Evolutionary conservation across 1,140 invertebrate genomes (phyloP), one percentile per base, ranked within the genome.

Genomic region (Bombus waltoni): DNA sequence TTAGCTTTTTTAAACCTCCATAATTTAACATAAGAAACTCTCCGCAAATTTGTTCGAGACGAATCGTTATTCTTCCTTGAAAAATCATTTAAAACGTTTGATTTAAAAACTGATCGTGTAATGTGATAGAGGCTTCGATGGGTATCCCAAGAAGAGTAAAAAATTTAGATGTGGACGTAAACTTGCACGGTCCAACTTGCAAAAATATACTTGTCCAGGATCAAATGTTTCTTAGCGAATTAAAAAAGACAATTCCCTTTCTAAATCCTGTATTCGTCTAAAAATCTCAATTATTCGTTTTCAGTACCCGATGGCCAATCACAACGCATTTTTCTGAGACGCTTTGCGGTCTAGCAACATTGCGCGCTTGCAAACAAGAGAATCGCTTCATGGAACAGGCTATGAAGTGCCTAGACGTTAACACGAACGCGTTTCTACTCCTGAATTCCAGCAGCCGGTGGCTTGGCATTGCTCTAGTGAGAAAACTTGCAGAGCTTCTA

Each of bases 361-460:
- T 98, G 79, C 95, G 97, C 90, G 97, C 97, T 5, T 97, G 96
- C 82, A 96, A 96, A 65, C 96, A 97, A 89, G 96, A 97, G 89
- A 89, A 95, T 68, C 94, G 96, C 83, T 97, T 98, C 92, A 96
- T 96, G 65, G 94, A 96, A 47, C 95, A 96, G 74, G 96, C 98
- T 85, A 96, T 97, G 89, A 95, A 95, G 44, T 96, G 96, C 70
- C 96, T 98, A 42, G 97, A 98, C 92, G 93, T 93, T 22, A 98
- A 98, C 92, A 97, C 97, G 75, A 96, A 97, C 88, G 97, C 97
- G 8, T 97, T 98, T 92, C 95, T 98, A 6, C 96, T 98, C 82
- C 95, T 98, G 71, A 98, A 98, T 90, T 96, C 97, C 3, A 97
- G 97, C 47, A 98, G 97, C 93, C 96, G 98, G 85, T 98, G 98